phyloP scores from a whole-genome alignment of 2,888 invertebrate genomes.

The Trichogramma dendrolimi region DNA sequence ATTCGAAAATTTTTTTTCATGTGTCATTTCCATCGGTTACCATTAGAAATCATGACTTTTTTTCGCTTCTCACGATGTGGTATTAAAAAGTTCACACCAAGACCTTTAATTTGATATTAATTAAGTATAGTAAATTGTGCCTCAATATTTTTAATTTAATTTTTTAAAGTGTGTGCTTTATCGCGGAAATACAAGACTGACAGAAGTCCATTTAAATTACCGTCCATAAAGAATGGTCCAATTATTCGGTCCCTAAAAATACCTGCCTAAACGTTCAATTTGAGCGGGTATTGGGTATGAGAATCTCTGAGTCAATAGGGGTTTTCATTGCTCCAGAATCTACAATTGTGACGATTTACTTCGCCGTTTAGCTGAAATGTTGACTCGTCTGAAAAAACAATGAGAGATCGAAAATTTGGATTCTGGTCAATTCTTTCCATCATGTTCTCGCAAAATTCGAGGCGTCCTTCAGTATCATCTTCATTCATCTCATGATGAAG shows the following conservation, averaged over 20 bases:
- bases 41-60: too few species aligned
- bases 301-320: constrained; percentile 29
- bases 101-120: too few species aligned
- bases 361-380: constrained; percentile 35
- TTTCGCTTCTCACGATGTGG: too few species aligned
- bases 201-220: constrained; percentile 17
- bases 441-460: constrained; percentile 28
- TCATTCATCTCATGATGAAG: constrained; percentile 32
- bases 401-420: constrained; percentile 22
- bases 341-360: constrained; percentile 37
- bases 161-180: too few species aligned
- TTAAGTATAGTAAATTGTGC: too few species aligned
- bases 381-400: constrained; percentile 34
- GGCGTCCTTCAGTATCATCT: constrained; percentile 30
- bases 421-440: constrained; percentile 16
- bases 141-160: too few species aligned
- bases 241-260: constrained; percentile 12
- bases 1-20: too few species aligned
- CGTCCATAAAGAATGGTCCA: constrained; percentile 20
- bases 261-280: constrained; percentile 24
- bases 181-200: too few species aligned
- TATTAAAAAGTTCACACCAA: too few species aligned
- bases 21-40: too few species aligned
- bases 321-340: constrained; percentile 35
- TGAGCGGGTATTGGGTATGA: constrained; percentile 27